These are phyloP conservation scores for Scarus forsteni DNA, from an alignment of 2,797 vertebrate species.

Conservation along the genomic window DNA sequence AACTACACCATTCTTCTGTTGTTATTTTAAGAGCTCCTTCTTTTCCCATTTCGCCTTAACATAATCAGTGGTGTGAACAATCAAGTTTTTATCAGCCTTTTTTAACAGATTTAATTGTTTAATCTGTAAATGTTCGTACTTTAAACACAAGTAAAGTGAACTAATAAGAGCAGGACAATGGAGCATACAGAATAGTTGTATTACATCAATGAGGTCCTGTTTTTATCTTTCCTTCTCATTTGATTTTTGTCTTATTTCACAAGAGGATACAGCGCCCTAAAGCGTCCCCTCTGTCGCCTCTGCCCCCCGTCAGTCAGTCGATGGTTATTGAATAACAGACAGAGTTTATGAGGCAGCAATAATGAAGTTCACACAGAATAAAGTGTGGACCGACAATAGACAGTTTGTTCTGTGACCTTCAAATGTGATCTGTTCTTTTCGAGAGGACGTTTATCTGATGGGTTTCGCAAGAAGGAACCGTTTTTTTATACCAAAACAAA, in stretches of 20 bases:
- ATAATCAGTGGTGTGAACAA: too few species aligned
- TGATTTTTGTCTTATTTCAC: conserved; percentile 4
- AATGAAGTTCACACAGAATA: conserved; percentile 65
- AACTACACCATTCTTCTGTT: too few species aligned
- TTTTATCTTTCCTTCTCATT: conserved; percentile 1
- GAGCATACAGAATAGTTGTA: background rate
- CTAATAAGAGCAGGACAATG: background rate
- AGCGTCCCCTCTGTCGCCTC: conserved; percentile 38
- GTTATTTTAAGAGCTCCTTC: too few species aligned
- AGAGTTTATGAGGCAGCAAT: conserved; percentile 80
- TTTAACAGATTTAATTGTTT: too few species aligned
- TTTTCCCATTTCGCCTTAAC: too few species aligned
- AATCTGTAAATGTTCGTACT: too few species aligned
- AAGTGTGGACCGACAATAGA: conserved; percentile 75
- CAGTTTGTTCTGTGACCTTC: conserved; percentile 79
- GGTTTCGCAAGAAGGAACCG: conserved; percentile 58
- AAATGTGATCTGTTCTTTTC: conserved; percentile 63
- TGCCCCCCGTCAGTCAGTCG: conserved; percentile 41
- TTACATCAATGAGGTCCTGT: too few species aligned
- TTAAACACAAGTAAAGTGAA: too few species aligned
- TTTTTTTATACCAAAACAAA: conserved; percentile 52
- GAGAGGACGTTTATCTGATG: conserved; percentile 64
- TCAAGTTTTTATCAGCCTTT: too few species aligned
- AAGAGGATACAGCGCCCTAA: background rate
- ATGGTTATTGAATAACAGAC: conserved; percentile 84